Conservation (phyloP, 1,140 invertebrate species). For the Cherax destructor region DNA sequence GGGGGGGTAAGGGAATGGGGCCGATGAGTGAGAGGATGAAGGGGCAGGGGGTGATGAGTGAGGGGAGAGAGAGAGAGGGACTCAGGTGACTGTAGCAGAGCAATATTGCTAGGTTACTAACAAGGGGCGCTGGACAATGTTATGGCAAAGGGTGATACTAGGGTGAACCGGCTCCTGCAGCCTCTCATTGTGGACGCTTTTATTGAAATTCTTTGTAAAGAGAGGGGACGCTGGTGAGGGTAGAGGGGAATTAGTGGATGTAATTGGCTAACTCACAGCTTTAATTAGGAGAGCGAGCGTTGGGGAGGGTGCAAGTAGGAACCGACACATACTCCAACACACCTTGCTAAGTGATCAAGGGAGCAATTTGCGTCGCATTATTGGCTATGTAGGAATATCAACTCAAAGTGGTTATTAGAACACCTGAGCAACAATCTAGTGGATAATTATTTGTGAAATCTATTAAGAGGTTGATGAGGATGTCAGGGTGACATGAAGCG, state of each 20-base stretch:
- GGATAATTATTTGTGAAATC: too few relatives aligned
- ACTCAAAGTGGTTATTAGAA: too few relatives aligned
- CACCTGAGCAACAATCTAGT: too few relatives aligned
- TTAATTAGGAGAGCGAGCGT: neutral
- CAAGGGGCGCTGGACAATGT: constrained; percentile 5
- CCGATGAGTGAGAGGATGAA: neutral
- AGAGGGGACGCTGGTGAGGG: neutral
- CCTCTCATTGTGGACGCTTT: constrained; percentile 11
- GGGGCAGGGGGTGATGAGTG: neutral
- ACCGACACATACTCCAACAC: neutral
- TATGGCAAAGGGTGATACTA: neutral
- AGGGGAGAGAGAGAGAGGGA: neutral
- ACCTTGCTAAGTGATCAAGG: too few relatives aligned
- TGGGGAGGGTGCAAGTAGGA: too few relatives aligned
- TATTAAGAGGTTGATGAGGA: too few relatives aligned
- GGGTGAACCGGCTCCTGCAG: neutral
- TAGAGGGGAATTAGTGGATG: constrained; percentile 2
- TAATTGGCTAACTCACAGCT: constrained; percentile 16
- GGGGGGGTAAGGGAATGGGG: neutral
- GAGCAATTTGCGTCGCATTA: too few relatives aligned
- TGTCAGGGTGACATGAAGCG: too few relatives aligned
- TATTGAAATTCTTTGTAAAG: constrained; percentile 20
- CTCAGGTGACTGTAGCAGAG: neutral
- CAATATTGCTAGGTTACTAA: neutral
- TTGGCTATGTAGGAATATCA: too few relatives aligned